phyloP scores from a whole-genome alignment of 2,113 vertebrate species.

The Formicarius rufipectus region DNA sequence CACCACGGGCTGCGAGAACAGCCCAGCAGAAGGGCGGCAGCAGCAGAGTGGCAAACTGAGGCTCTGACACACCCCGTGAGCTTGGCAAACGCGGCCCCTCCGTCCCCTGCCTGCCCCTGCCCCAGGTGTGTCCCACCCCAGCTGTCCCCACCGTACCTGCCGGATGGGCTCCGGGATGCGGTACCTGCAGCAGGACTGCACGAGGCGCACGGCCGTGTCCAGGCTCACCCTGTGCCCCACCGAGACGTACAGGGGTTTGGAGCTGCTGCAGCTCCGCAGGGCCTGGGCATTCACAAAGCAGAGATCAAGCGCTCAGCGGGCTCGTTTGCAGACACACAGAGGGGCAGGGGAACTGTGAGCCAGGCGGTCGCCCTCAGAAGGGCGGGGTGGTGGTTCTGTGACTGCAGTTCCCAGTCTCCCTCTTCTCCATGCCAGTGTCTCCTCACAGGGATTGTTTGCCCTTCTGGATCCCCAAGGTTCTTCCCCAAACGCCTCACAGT shows the following conservation, averaged over 20 bases:
- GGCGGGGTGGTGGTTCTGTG: background rate
- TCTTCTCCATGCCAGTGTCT: background rate
- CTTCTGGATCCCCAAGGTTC: background rate
- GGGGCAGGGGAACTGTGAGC: background rate
- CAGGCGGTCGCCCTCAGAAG: background rate
- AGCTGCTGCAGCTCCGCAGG: constrained; percentile 82
- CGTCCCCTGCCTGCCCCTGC: too few species aligned
- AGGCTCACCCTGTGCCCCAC: constrained; percentile 89
- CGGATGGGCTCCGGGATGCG: constrained; percentile 91
- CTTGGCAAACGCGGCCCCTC: background rate
- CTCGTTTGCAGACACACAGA: background rate
- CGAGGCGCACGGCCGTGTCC: constrained; percentile 82
- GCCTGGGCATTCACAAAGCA: constrained; percentile 67
- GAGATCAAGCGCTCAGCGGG: background rate
- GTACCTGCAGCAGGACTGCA: constrained; percentile 84
- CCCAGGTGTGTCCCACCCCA: background rate
- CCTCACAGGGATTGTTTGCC: background rate
- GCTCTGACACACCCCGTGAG: rapidly evolving
- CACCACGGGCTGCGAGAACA: background rate
- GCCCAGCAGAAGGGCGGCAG: background rate
- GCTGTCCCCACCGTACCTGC: constrained; percentile 81
- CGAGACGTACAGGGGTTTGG: constrained; percentile 87
- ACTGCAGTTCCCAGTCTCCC: background rate
- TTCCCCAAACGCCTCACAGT: rapidly evolving
- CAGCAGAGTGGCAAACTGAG: background rate